phyloP scores from a whole-genome alignment of 2,113 vertebrate genomes.

The Callorhinus ursinus region DNA sequence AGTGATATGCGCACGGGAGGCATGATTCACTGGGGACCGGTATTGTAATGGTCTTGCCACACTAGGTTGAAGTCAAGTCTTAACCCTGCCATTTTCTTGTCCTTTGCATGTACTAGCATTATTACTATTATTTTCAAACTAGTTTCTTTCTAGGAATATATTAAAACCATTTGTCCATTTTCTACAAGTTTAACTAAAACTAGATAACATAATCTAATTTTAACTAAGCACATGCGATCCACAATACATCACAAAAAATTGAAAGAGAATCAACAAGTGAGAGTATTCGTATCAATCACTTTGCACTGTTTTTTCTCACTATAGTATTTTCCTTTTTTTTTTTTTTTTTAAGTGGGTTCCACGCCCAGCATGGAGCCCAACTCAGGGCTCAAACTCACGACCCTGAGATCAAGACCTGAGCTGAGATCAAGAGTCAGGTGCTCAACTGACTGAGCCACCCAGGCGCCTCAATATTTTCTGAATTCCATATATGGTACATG shows the following conservation, averaged over 20 bases:
- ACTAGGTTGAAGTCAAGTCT: not conserved
- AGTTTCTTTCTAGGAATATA: not conserved
- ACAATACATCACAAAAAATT: not conserved
- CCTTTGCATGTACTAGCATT: not conserved
- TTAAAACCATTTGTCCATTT: slow-evolving; percentile 19
- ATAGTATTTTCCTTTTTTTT: not conserved
- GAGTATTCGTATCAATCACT: not conserved
- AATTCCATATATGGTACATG: not conserved
- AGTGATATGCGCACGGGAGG: not conserved
- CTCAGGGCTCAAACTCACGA: not conserved
- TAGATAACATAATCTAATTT: not conserved
- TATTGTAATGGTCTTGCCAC: not conserved
- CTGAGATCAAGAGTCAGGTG: not conserved
- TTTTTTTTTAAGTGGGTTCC: not conserved
- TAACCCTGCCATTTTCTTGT: not conserved
- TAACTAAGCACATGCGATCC: not conserved
- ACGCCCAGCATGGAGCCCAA: not conserved
- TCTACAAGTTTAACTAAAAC: slow-evolving; percentile 45
- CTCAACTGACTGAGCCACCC: not conserved
- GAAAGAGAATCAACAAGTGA: slow-evolving; percentile 36
- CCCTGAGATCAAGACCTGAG: not conserved
- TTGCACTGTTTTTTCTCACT: not conserved
- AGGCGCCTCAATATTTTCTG: not conserved
- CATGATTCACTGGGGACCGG: not conserved
- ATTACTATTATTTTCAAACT: slow-evolving; percentile 6